Evolutionary conservation across 2,888 invertebrate species (phyloP).

Genomic region (Eugnorisma glareosa): DNA sequence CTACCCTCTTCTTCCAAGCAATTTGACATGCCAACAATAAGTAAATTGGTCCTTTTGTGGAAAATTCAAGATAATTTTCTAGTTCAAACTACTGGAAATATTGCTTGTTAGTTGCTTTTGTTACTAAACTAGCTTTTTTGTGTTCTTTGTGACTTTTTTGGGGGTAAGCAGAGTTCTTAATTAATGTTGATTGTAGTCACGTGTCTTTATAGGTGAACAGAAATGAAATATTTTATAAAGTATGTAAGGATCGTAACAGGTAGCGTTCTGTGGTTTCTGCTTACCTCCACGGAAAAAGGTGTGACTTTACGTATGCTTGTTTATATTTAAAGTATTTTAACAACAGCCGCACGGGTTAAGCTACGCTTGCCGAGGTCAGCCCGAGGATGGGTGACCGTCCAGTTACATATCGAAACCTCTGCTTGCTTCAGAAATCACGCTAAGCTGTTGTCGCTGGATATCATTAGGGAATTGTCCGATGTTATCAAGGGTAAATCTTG

Average conservation of each 20-base stretch:
- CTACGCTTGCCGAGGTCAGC: neutral
- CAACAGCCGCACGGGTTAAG: neutral
- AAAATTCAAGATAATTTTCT: slow-evolving; percentile 74
- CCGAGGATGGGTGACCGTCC: neutral
- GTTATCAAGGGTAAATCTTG: neutral
- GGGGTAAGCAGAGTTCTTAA: slow-evolving; percentile 16
- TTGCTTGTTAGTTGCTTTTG: slow-evolving; percentile 71
- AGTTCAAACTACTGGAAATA: slow-evolving; percentile 77
- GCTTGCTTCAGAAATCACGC: neutral
- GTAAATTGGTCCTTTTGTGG: slow-evolving; percentile 79
- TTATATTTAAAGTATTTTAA: neutral
- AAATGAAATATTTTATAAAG: slow-evolving; percentile 5
- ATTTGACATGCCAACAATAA: slow-evolving; percentile 82
- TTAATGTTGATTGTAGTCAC: slow-evolving; percentile 29
- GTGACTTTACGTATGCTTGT: neutral
- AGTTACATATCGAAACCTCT: neutral
- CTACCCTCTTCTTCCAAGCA: slow-evolving; percentile 85
- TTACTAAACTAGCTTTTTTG: slow-evolving; percentile 70
- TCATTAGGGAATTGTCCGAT: neutral
- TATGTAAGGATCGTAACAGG: neutral
- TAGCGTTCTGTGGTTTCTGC: neutral
- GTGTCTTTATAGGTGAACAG: neutral
- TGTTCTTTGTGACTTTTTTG: slow-evolving; percentile 63
- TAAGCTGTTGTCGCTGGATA: neutral
- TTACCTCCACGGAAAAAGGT: neutral